Evolutionary conservation across 2,113 vertebrate genomes (phyloP).

Genomic region (Tragelaphus imberbis): DNA sequence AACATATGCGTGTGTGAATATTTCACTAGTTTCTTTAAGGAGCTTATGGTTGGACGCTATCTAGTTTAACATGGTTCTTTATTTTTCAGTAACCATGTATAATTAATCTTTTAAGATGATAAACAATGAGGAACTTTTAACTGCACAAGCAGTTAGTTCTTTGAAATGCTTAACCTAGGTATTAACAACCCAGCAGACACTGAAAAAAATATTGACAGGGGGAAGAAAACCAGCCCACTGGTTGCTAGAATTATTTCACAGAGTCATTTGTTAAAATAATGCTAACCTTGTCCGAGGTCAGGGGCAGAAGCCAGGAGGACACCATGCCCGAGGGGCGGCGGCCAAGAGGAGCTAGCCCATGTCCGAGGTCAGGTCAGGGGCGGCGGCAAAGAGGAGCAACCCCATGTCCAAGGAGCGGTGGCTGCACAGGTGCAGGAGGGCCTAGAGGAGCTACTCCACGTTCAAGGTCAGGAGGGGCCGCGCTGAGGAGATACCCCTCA

Average conservation of each 20-base stretch:
- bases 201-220: not conserved
- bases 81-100: not conserved
- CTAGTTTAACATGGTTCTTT: not conserved
- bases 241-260: constrained; percentile 40
- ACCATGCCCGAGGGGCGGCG: no score
- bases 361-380: no score
- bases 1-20: not conserved
- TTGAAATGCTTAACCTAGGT: constrained; percentile 10
- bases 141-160: not conserved
- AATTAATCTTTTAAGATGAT: constrained; percentile 13
- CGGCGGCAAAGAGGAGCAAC: no score
- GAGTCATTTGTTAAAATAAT: not conserved
- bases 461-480: no score
- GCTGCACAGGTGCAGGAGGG: no score
- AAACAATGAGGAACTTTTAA: not conserved
- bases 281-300: no score
- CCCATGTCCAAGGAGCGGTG: no score
- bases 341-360: no score
- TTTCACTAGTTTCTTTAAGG: not conserved
- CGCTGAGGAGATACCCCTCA: no score
- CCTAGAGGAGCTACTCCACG: no score
- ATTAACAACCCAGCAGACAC: constrained; percentile 19
- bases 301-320: no score
- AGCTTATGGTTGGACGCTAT: not conserved
- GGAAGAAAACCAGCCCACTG: not conserved